Evolutionary conservation across 2,113 vertebrate species (phyloP).

Genomic region (Gavia stellata): DNA sequence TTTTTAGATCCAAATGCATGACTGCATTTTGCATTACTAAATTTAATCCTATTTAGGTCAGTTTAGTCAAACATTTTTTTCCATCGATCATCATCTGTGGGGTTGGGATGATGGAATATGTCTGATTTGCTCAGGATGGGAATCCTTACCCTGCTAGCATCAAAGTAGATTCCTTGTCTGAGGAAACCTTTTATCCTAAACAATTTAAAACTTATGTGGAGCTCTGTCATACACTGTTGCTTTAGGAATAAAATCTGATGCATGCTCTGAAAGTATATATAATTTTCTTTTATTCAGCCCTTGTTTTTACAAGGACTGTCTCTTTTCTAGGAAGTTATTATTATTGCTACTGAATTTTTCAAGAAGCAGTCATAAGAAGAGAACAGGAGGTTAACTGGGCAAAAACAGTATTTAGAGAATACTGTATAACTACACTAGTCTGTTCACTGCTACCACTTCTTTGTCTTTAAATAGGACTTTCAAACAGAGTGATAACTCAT

Average conservation of each 20-base stretch:
- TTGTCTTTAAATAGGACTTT: neutral
- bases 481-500: neutral
- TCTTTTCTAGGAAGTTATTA: neutral
- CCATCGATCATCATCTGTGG: neutral
- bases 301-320: neutral
- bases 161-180: neutral
- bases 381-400: neutral
- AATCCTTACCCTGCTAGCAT: neutral
- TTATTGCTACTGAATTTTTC: neutral
- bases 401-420: neutral
- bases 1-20: neutral
- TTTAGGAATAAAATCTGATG: neutral
- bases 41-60: neutral
- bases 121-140: neutral
- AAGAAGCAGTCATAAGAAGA: neutral
- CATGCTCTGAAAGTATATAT: neutral
- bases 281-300: neutral
- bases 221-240: neutral
- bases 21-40: neutral
- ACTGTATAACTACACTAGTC: neutral
- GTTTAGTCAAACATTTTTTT: neutral
- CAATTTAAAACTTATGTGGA: neutral
- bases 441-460: neutral
- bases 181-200: neutral
- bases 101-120: neutral